A percentile compares a stretch with the other conserved stretches of the same genome.
phyloP scores from a whole-genome alignment of 2,113 vertebrate species.

The Salvator merianae region DNA sequence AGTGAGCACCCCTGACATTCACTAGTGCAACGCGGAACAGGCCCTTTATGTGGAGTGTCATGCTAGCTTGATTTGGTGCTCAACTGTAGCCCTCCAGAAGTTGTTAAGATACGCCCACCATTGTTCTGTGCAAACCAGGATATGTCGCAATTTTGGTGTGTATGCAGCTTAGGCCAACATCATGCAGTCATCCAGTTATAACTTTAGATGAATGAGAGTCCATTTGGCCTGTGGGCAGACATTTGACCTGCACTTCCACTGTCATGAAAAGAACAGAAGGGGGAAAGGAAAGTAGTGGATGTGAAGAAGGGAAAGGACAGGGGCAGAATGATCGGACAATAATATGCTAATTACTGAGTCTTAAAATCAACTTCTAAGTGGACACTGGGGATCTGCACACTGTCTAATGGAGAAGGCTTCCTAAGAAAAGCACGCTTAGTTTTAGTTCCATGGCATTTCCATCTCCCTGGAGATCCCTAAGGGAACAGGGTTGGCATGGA shows the following conservation, averaged over 20 bases:
- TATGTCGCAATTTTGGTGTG: too few species aligned
- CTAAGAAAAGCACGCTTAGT: constrained; percentile 31
- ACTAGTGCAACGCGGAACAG: too few species aligned
- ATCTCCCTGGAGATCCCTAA: constrained; percentile 56
- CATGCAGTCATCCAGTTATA: not conserved
- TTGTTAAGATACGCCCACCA: too few species aligned
- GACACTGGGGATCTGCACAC: not conserved
- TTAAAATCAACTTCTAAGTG: not conserved
- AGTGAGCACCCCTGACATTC: too few species aligned
- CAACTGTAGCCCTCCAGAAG: too few species aligned
- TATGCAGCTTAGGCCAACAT: too few species aligned
- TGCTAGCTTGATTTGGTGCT: too few species aligned
- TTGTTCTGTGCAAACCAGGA: too few species aligned
- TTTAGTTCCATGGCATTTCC: constrained; percentile 63
- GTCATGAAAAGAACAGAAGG: not conserved
- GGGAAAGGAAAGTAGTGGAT: not conserved
- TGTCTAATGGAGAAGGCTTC: constrained; percentile 38
- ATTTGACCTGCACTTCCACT: not conserved
- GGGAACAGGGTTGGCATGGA: constrained; percentile 73
- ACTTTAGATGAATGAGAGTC: not conserved
- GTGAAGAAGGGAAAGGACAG: not conserved
- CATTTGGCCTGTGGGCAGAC: not conserved
- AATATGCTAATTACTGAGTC: constrained; percentile 20
- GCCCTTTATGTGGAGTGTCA: too few species aligned
- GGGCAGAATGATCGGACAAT: not conserved